Evolutionary conservation across 1,140 invertebrate genomes (phyloP).

Genomic region (Drosophila leontia): DNA sequence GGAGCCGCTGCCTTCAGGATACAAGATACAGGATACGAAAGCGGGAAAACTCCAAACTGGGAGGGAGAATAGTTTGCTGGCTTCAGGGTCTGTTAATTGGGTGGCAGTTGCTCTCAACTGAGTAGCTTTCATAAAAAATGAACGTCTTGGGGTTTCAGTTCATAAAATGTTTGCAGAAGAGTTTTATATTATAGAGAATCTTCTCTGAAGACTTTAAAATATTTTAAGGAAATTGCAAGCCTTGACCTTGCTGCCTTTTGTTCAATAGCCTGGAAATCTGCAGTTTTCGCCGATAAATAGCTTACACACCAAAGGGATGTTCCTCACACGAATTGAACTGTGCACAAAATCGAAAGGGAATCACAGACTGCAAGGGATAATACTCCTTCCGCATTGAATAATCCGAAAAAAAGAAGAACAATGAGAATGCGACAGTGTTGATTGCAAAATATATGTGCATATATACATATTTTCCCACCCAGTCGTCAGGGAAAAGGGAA

Average conservation of each 20-base stretch:
- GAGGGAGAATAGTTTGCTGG: conserved; percentile 13
- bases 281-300: background rate
- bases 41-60: background rate
- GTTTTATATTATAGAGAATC: background rate
- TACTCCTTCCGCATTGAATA: conserved; percentile 17
- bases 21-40: background rate
- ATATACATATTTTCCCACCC: background rate
- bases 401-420: conserved; percentile 12
- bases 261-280: background rate
- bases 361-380: background rate
- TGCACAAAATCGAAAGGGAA: background rate
- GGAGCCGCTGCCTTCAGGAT: background rate
- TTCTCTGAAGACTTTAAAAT: too few species aligned
- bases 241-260: background rate
- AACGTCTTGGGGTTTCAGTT: background rate
- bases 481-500: background rate
- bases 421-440: conserved; percentile 4
- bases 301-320: background rate
- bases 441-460: conserved; percentile 13
- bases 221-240: background rate
- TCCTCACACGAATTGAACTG: background rate
- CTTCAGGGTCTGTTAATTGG: conserved; percentile 41
- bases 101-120: background rate
- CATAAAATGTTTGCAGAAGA: background rate
- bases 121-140: background rate